A percentile compares a stretch with the other conserved stretches of the same genome.
Conservation (phyloP, 2,797 vertebrate species). For the Gastrophryne carolinensis region DNA sequence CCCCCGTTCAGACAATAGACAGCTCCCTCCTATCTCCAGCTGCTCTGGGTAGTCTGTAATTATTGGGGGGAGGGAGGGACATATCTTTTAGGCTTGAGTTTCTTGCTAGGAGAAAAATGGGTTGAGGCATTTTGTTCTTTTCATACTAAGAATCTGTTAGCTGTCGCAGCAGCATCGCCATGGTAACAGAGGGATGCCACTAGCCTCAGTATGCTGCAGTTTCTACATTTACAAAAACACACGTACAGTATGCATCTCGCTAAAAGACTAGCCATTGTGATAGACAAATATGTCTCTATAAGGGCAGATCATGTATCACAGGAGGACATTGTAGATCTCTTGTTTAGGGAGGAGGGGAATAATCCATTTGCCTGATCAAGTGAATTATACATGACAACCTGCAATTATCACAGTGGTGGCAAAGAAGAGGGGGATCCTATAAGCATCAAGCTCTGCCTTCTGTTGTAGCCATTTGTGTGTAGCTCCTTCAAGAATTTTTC, state of each 20-base stretch:
- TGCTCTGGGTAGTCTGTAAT: constrained; percentile 44
- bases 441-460: too few relatives aligned
- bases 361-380: too few relatives aligned
- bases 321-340: too few relatives aligned
- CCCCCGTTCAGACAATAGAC: background rate
- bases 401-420: too few relatives aligned
- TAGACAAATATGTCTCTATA: too few relatives aligned
- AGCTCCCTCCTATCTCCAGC: constrained; percentile 28
- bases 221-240: constrained; percentile 43
- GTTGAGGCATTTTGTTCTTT: constrained; percentile 28
- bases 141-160: constrained; percentile 43
- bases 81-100: constrained; percentile 13
- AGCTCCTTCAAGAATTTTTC: too few relatives aligned
- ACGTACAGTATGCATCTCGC: background rate
- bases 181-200: constrained; percentile 69
- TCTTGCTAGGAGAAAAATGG: constrained; percentile 19
- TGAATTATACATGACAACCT: too few relatives aligned
- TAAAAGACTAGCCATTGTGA: background rate
- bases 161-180: constrained; percentile 64
- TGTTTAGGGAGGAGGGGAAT: too few relatives aligned
- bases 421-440: too few relatives aligned
- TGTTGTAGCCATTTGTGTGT: too few relatives aligned
- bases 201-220: constrained; percentile 58
- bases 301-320: too few relatives aligned
- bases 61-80: constrained; percentile 20